Base-by-base conservation (phyloP, 2,888 invertebrate genomes). In the Peribatodes rhomboidaria region DNA sequence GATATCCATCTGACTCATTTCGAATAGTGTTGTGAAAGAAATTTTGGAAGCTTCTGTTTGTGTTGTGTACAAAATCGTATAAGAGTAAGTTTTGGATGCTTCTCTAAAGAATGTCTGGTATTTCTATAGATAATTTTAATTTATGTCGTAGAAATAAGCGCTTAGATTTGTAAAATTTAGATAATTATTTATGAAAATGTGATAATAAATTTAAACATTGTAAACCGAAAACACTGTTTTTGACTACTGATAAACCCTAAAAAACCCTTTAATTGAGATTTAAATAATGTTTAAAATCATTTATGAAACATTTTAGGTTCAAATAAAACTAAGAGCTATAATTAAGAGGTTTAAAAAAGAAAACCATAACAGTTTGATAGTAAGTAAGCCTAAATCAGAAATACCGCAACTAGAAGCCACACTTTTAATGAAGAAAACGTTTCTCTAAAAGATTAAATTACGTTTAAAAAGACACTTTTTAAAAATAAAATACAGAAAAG, bases 121-220 rank as follows among this genome's bases (percentile, higher is more conserved):
- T 84, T 79, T 82, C 80, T 74, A 83, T 87, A 88, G 82, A 78
- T 84, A 87, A 85, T 79, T 80, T 59, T 89, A 87, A 92, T 91
- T 92, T 92, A 92, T 90, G 81, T 68, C 75, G 76, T 90, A 91
- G 87, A 73, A 77, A 52, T 90, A 89, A 87, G 87, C 65, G 65
- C 81, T 84, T 88, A 90, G 88, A 77, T 79, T 84, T 81, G 80
- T 76, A 79, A 87, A 82, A 27, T 83, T 85, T 83, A 90, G 87
- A 81, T 81, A 84, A 82, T 84, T 90, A 91, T 92, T 91, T 92
- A 91, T 90, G 85, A 69, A 85, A 90, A 88, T 92, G 93, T 93
- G 93, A 93, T 93, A 93, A 91, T 92, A 92, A 92, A 92, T 86
- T 84, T 88, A 87, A 87, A 70, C 67, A 57, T 67, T 50, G 31